Base-by-base conservation (phyloP, 2,888 invertebrate species). In the Eilema caniola region DNA sequence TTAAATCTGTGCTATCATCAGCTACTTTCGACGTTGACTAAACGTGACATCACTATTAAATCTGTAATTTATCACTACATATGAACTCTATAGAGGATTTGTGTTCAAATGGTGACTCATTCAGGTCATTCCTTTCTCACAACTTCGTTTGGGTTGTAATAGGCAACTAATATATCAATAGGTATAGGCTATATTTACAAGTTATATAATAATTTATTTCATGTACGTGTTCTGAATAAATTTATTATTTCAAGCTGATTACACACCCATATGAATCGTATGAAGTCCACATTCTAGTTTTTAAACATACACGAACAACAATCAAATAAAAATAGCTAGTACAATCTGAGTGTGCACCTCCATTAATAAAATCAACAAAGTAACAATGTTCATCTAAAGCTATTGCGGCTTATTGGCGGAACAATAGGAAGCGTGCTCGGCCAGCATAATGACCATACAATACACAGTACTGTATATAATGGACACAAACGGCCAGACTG, bases 351-450 rank as follows among this genome's bases (percentile, higher is more conserved):
- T 37, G 33, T 77, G 79, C 83, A 73, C 76, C 74, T 82, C 88
- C 88, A 90, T 90, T 88, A 90, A 88, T 89, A 86, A 88, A 90
- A 89, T 89, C 88, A 89, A 89, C 90, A 88, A 83, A 88, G 88
- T 86, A 86, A 86, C 89, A 82, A 86, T 89, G 89, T 87, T 89
- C 89, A 89, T 92, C 90, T 89, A 87, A 88, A 91, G 89, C 89
- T 77, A 90, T 90, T 89, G 89, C 86, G 81, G 84, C 78, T 79
- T 82, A 89, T 89, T 89, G 88, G 76, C 74, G 76, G 88, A 90
- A 93, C 92, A 93, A 93, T 91, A 72, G 83, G 68, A 78, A 70
- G 72, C 73, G 75, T 73, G 72, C 74, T 66, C 74, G 59, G 25
- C 73, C 72, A 65, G 66, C 70, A 77, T 85, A 87, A 88, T 87